Base-by-base conservation (phyloP, 2,113 vertebrate species). In the Lophius piscatorius region DNA sequence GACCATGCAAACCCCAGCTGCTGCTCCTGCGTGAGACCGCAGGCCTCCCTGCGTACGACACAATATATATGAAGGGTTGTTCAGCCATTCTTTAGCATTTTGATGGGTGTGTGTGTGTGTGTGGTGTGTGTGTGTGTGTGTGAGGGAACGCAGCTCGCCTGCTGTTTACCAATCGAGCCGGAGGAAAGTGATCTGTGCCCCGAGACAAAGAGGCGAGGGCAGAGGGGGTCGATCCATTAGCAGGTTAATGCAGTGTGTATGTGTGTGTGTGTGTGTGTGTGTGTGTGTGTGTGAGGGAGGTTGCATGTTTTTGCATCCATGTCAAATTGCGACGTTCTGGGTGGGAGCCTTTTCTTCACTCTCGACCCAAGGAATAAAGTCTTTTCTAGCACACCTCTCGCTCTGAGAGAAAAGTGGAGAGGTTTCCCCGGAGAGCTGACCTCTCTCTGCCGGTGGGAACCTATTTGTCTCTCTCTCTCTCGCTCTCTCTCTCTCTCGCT, bases 391-490 rank as follows among this genome's bases (percentile, higher is more conserved):
- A 81, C 79, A 72, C 77, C 75, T 80, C 75, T 80, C 48, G 4
- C 29, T 60, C 49, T 41, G 54, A 65, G 59, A 81, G 70, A 85
- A 80, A 57, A 55, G 70, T 26, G 56, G 48, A 54, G 69, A 62
- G 35, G 45, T 57, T 14, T 85, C 88, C 86, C 88, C 55, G 55
- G 76, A 80, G 84, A 81, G 46, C 74, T 83, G 86, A 86, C 80
- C 85, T 86, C 83, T 74, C 84, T 63, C 60, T 70, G 67, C 64
- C 40, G 57, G 71, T 87, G 88, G 80, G 84, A 89, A 88, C 72
- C 54, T 49, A 70, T 90, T 87, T 83, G 83, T 90, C 83, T 88
- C 83, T 80, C 69, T 24, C 57, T 57, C 56, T 36, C 60, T 49
- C 70, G n/a, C n/a, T n/a, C n/a, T n/a, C 85, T 86, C 83, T 74